Percentiles rank a stretch among this genome's conserved stretches.
phyloP scores from a whole-genome alignment of 2,797 vertebrate species.

The Dromococcyx pavoninus region DNA sequence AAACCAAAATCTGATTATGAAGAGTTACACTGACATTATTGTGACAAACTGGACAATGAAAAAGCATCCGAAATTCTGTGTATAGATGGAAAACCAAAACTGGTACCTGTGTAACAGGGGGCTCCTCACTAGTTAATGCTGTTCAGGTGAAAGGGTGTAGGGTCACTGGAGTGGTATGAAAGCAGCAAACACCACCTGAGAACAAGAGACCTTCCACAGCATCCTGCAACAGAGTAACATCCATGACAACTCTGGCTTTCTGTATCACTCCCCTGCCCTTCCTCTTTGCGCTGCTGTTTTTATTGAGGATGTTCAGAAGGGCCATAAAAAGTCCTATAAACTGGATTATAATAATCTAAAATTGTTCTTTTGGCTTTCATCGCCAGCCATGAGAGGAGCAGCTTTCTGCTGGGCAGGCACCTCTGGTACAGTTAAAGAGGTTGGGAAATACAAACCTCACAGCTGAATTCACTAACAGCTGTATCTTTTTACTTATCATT shows the following conservation, averaged over 20 bases:
- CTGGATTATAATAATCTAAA: background rate
- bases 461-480: background rate
- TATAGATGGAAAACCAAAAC: background rate
- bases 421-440: background rate
- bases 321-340: background rate
- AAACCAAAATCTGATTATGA: background rate
- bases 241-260: too few relatives aligned
- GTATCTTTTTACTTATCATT: rapidly evolving
- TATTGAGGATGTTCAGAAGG: background rate
- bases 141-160: background rate
- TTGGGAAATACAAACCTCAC: background rate
- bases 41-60: background rate
- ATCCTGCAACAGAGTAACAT: rapidly evolving
- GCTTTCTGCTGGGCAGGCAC: background rate
- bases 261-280: too few relatives aligned
- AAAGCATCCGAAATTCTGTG: background rate
- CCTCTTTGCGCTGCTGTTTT: background rate
- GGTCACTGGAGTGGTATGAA: rapidly evolving
- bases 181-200: background rate
- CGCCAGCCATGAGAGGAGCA: background rate
- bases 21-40: background rate
- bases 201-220: background rate
- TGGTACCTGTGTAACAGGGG: rapidly evolving
- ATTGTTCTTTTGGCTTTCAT: background rate
- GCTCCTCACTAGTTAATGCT: background rate